Evolutionary conservation across 2,888 invertebrate genomes (phyloP).

Genomic region (Mayetiola destructor): DNA sequence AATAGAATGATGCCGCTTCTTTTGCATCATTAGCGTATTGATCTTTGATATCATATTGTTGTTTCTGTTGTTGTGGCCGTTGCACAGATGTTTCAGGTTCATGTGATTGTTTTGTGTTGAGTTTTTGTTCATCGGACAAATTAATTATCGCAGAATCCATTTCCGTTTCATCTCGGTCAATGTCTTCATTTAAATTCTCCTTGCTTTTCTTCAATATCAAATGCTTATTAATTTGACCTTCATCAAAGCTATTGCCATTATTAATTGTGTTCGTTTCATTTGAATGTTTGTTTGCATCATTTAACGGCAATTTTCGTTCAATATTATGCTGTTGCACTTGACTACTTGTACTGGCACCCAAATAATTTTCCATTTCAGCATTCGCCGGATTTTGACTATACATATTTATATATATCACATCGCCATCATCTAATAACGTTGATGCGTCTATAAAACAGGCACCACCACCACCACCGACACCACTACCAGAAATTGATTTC

Average conservation of each 20-base stretch:
- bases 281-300: neutral
- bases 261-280: neutral
- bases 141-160: constrained; percentile 24
- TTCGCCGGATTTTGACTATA: neutral
- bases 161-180: constrained; percentile 16
- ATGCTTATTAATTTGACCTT: neutral
- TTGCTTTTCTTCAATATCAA: neutral
- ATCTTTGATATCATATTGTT: constrained; percentile 19
- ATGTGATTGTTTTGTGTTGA: constrained; percentile 16
- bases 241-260: neutral
- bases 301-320: no score
- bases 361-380: neutral
- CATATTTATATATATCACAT: constrained; percentile 23
- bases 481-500: neutral
- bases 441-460: constrained; percentile 64
- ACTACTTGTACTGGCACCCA: neutral
- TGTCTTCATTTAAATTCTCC: neutral
- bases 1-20: constrained; percentile 10
- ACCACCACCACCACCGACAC: neutral
- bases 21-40: constrained; percentile 19
- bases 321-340: no score
- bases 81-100: constrained; percentile 24
- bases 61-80: constrained; percentile 20
- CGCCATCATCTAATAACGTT: constrained; percentile 54
- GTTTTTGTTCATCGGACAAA: constrained; percentile 31